Conservation (phyloP, 2,113 vertebrate genomes). For the Garra rufa region DNA sequence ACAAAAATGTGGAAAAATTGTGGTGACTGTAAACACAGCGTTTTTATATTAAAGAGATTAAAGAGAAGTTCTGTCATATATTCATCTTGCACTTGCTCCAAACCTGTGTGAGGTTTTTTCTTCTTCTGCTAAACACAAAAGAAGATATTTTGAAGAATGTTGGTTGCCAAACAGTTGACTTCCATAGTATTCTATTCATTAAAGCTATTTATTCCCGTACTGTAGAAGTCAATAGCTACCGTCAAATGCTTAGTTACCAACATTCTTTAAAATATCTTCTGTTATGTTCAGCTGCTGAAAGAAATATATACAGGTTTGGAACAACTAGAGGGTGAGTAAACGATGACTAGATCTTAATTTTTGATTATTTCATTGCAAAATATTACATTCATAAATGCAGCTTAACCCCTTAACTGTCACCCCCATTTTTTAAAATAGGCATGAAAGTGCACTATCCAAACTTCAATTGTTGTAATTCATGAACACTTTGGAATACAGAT, state of each 20-base stretch:
- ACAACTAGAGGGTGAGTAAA: background rate
- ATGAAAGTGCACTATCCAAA: too few relatives aligned
- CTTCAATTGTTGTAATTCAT: too few relatives aligned
- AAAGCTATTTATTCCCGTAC: background rate
- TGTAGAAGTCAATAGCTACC: background rate
- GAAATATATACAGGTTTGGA: background rate
- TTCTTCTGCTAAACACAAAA: background rate
- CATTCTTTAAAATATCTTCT: background rate
- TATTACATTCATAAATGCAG: background rate
- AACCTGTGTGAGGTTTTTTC: background rate
- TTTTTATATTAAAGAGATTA: too few relatives aligned
- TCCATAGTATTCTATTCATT: background rate
- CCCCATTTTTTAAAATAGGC: too few relatives aligned
- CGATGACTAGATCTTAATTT: background rate
- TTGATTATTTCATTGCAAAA: background rate
- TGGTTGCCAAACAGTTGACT: background rate
- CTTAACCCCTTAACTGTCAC: too few relatives aligned
- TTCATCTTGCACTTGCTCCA: background rate
- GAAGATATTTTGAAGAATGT: background rate
- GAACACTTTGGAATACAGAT: too few relatives aligned
- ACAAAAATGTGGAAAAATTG: too few relatives aligned
- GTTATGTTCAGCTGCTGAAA: background rate
- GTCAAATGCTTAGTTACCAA: background rate
- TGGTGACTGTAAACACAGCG: too few relatives aligned
- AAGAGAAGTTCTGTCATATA: background rate